These are phyloP conservation scores for Protobothrops flavoviridis DNA, from an alignment of 2,113 vertebrate species.

Conservation along the genomic window DNA sequence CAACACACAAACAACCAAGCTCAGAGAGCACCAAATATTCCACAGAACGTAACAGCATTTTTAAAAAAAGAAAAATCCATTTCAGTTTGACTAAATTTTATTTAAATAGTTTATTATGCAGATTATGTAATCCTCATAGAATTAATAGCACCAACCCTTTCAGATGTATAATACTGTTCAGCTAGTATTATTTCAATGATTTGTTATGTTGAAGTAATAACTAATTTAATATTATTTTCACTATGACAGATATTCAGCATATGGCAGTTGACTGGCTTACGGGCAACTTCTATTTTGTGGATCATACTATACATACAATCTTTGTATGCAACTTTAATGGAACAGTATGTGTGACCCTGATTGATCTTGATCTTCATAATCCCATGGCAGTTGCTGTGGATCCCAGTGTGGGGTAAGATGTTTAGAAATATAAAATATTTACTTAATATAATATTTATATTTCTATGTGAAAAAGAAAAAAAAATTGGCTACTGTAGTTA, in stretches of 20 bases:
- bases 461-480: background rate
- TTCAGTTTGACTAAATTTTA: background rate
- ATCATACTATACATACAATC: slow-evolving; percentile 84
- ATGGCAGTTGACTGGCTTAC: slow-evolving; percentile 95
- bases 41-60: background rate
- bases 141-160: slow-evolving; percentile 2
- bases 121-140: background rate
- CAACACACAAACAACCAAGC: background rate
- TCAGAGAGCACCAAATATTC: background rate
- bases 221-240: slow-evolving; percentile 20
- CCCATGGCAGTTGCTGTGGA: slow-evolving; percentile 92
- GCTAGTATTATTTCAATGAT: background rate
- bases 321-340: slow-evolving; percentile 84
- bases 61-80: background rate
- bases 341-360: slow-evolving; percentile 85
- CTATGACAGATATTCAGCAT: slow-evolving; percentile 85
- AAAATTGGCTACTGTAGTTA: background rate
- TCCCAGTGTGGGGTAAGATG: slow-evolving; percentile 88
- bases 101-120: background rate
- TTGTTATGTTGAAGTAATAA: background rate
- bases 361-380: slow-evolving; percentile 89
- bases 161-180: background rate
- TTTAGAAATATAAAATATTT: background rate
- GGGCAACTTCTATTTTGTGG: slow-evolving; percentile 92
- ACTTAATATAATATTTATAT: background rate